phyloP scores from a whole-genome alignment of 2,888 invertebrate species.

The Metacarcinus magister region DNA sequence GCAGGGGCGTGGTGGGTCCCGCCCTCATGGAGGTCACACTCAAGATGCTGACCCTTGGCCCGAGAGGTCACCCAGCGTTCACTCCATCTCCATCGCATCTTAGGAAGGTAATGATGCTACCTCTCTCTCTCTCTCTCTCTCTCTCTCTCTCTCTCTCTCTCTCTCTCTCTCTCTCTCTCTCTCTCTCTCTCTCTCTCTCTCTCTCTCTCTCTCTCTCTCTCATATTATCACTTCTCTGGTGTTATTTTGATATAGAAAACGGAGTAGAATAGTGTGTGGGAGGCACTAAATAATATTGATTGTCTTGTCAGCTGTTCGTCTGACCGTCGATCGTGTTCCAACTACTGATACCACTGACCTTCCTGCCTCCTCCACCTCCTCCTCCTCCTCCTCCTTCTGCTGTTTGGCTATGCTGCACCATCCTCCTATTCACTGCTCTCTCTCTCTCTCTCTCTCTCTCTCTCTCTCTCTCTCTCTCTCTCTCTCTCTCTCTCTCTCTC shows the following conservation, averaged over 20 bases:
- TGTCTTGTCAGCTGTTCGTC: too few species aligned
- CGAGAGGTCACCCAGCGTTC: constrained; percentile 72
- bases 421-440: background rate
- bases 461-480: background rate
- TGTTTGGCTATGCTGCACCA: too few species aligned
- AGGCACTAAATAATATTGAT: too few species aligned
- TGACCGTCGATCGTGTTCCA: too few species aligned
- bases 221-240: background rate
- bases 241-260: background rate
- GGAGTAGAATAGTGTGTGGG: too few species aligned
- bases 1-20: constrained; percentile 65
- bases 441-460: background rate
- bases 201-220: constrained; percentile 48
- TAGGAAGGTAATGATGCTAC: constrained; percentile 61
- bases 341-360: too few species aligned
- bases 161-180: constrained; percentile 59
- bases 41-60: constrained; percentile 75
- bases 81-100: constrained; percentile 46
- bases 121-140: constrained; percentile 50
- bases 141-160: constrained; percentile 61
- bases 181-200: constrained; percentile 61
- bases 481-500: background rate
- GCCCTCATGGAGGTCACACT: constrained; percentile 77
- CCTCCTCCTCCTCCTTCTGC: too few species aligned
- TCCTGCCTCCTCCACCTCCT: too few species aligned